Conservation (phyloP, 2,888 invertebrate genomes). For the Rhagonycha lutea region DNA sequence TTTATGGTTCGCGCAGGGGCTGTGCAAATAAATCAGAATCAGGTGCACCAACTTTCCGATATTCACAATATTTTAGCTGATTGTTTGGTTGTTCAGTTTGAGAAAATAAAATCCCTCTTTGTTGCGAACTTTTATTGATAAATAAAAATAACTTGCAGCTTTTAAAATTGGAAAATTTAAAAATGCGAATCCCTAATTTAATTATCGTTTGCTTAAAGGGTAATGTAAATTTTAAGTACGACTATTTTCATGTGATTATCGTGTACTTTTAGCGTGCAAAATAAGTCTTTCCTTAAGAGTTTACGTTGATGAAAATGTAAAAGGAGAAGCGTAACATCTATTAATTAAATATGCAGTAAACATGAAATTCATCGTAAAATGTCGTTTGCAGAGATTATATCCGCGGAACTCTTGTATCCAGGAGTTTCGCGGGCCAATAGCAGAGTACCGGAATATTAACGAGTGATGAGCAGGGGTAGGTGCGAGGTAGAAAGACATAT, state of each 20-base stretch:
- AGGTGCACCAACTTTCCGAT: conserved; percentile 40
- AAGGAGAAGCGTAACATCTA: conserved; percentile 39
- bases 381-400: conserved; percentile 50
- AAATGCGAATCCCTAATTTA: conserved; percentile 14
- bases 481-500: conserved; percentile 35
- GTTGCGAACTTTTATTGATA: conserved; percentile 18
- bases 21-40: conserved; percentile 49
- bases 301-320: conserved; percentile 42
- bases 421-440: conserved; percentile 37
- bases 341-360: conserved; percentile 54
- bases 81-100: conserved; percentile 25
- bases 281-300: conserved; percentile 20
- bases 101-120: conserved; percentile 27
- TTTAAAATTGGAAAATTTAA: background rate
- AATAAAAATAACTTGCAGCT: conserved; percentile 23
- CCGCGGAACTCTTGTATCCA: conserved; percentile 37
- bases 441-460: conserved; percentile 48
- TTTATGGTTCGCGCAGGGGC: conserved; percentile 45
- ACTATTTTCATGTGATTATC: conserved; percentile 21
- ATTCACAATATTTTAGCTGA: conserved; percentile 31
- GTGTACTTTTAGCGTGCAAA: conserved; percentile 22
- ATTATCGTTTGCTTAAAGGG: conserved; percentile 13
- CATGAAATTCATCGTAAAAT: conserved; percentile 52
- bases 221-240: conserved; percentile 19
- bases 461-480: conserved; percentile 31